Percentiles rank a stretch among this genome's conserved stretches.
Evolutionary conservation across 2,888 invertebrate genomes (phyloP).

Genomic region (Athrips mouffetella): DNA sequence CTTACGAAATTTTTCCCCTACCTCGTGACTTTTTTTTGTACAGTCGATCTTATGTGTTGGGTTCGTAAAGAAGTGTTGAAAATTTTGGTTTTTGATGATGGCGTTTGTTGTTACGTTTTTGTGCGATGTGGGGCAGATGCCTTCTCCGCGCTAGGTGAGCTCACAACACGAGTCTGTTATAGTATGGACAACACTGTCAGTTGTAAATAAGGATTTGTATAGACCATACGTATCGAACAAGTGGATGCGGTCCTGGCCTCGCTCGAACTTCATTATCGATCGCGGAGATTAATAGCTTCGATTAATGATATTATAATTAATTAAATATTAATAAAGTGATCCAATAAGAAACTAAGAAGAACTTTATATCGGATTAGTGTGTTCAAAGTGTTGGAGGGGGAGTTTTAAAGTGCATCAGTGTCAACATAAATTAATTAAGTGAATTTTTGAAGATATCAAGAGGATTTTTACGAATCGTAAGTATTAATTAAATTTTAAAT

Average conservation of each 20-base stretch:
- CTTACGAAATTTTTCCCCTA: slow-evolving; percentile 77
- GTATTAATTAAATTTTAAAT: slow-evolving; percentile 35
- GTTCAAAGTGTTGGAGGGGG: slow-evolving; percentile 53
- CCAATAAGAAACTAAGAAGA: slow-evolving; percentile 62
- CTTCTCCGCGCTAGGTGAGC: slow-evolving; percentile 63
- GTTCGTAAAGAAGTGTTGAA: slow-evolving; percentile 74
- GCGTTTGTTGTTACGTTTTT: slow-evolving; percentile 56
- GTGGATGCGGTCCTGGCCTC: slow-evolving; percentile 49
- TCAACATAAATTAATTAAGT: slow-evolving; percentile 50
- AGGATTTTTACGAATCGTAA: slow-evolving; percentile 59
- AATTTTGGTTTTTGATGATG: slow-evolving; percentile 58
- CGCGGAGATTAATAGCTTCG: slow-evolving; percentile 36
- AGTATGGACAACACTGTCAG: slow-evolving; percentile 74
- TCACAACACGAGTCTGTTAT: slow-evolving; percentile 61
- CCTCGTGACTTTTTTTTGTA: slow-evolving; percentile 70
- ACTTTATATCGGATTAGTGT: slow-evolving; percentile 44
- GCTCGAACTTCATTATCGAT: slow-evolving; percentile 37
- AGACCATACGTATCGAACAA: slow-evolving; percentile 73
- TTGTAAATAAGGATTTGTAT: slow-evolving; percentile 79
- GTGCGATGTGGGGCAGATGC: slow-evolving; percentile 58
- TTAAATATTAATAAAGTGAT: slow-evolving; percentile 41
- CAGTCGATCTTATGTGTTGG: slow-evolving; percentile 68
- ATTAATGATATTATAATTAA: slow-evolving; percentile 26
- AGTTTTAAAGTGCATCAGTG: slow-evolving; percentile 62
- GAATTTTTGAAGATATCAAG: slow-evolving; percentile 41